Evolutionary conservation across 2,797 vertebrate species (phyloP), one percentile per base, ranked within the genome.

Genomic region (Propithecus perrieri): DNA sequence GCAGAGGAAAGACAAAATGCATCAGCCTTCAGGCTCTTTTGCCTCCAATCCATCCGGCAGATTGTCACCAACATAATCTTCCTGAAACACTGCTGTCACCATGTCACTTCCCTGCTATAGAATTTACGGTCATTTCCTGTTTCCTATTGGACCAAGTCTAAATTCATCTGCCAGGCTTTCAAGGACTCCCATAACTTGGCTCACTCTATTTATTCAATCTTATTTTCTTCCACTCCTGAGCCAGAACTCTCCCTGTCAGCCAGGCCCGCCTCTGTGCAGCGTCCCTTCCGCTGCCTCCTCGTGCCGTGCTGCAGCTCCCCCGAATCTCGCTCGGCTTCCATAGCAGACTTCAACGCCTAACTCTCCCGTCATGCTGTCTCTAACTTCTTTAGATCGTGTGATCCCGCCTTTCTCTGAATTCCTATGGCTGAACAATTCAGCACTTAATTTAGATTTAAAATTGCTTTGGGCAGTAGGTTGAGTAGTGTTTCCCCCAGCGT

Each of bases 111-210:
- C 81, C 88, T 50, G 94, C 95, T 81, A 13, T 38, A 91, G 46
- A 96, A 97, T 98, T 97, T 97, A 97, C 11, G 85, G 94, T 81
- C 28, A 6, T 94, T 95, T 80, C 91, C 78, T 72, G 28, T 90
- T 91, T 96, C 80, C 81, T 85, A 74, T 90, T 94, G 94, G 95
- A 55, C 91, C 76, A 92, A 95, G 94, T 88, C 72, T 85, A 88
- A 97, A 97, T 94, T 96, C 85, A 97, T 71, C 96, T 90, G 94
- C 95, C 84, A 53, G 78, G 61, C 38, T 92, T 90, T 96, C 92
- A 96, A 97, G 95, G 97, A 96, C 96, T 79, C 90, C 95, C 55
- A 89, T 97, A 92, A 96, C 80, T 92, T 93, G 95, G 80, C 94
- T 78, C 33, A 43, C 78, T 90, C 53, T 97, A 75, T 95, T 92